phyloP scores from a whole-genome alignment of 2,113 vertebrate species.

The Limnothrissa miodon region DNA sequence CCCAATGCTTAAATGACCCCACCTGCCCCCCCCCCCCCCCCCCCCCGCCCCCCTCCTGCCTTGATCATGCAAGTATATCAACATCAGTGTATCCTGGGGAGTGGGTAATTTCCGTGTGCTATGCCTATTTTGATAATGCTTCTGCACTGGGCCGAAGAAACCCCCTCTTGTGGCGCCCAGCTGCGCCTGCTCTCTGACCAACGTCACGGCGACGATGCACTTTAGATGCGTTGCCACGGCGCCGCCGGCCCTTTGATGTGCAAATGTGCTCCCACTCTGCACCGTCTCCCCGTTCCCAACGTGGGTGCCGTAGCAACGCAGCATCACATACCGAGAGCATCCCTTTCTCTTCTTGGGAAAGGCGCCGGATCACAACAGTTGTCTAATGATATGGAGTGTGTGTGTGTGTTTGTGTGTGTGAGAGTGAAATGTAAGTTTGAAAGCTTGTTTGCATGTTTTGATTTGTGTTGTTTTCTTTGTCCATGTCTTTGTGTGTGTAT shows the following conservation, averaged over 20 bases:
- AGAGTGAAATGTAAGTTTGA: background rate
- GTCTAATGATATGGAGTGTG: constrained; percentile 45
- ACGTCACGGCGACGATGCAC: constrained; percentile 67
- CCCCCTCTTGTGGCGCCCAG: too few species aligned
- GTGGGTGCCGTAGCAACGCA: constrained; percentile 44
- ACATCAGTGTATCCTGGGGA: background rate
- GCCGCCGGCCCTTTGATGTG: constrained; percentile 72
- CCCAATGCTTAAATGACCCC: background rate
- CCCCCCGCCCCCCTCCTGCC: too few species aligned
- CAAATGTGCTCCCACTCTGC: constrained; percentile 75
- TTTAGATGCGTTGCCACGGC: constrained; percentile 69
- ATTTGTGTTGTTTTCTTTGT: background rate
- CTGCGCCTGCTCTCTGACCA: constrained; percentile 49
- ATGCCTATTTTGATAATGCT: background rate
- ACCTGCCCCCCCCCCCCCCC: too few species aligned
- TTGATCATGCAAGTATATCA: background rate
- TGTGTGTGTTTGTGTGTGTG: background rate
- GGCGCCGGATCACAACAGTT: constrained; percentile 28
- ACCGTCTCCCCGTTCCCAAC: constrained; percentile 44
- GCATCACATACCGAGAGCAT: background rate
- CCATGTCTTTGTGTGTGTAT: background rate
- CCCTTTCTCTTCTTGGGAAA: background rate
- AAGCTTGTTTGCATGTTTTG: background rate
- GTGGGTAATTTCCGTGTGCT: background rate
- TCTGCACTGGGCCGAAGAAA: background rate